These are phyloP conservation scores for Anthophora plumipes DNA, from an alignment of 2,888 invertebrate species.

Conservation along the genomic window DNA sequence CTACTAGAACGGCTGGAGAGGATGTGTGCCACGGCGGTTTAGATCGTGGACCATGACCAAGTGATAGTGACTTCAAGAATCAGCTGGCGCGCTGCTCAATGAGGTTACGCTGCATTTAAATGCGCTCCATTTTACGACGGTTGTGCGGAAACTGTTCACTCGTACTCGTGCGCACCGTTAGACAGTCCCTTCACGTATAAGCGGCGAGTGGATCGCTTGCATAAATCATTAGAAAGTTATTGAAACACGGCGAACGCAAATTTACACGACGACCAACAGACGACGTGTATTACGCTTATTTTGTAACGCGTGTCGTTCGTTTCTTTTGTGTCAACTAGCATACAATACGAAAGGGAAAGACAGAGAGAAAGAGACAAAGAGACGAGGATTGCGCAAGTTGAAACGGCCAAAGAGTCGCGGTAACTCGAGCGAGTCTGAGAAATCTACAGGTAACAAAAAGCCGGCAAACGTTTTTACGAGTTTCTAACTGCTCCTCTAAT, in stretches of 20 bases:
- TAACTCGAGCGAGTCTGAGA: slow-evolving; percentile 46
- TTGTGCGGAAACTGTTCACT: slow-evolving; percentile 35
- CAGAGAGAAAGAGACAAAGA: too few relatives aligned
- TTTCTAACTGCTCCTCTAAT: slow-evolving; percentile 18
- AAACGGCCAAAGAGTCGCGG: slow-evolving; percentile 15
- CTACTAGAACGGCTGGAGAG: slow-evolving; percentile 16
- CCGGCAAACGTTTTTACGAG: slow-evolving; percentile 18
- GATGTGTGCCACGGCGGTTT: slow-evolving; percentile 33
- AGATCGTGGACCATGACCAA: slow-evolving; percentile 65
- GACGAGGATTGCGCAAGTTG: slow-evolving; percentile 40
- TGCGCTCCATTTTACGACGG: slow-evolving; percentile 52
- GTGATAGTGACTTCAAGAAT: slow-evolving; percentile 67
- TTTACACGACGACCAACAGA: slow-evolving; percentile 6
- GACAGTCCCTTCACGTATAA: slow-evolving; percentile 47
- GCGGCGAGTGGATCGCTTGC: slow-evolving; percentile 47
- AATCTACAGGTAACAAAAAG: slow-evolving; percentile 57
- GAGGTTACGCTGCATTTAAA: slow-evolving; percentile 58
- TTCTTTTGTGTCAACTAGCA: slow-evolving; percentile 41
- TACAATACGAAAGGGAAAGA: slow-evolving; percentile 27
- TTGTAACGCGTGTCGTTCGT: slow-evolving; percentile 46
- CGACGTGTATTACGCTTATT: slow-evolving; percentile 33
- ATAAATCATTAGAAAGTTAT: slow-evolving; percentile 62
- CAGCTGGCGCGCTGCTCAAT: slow-evolving; percentile 50
- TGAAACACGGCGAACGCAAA: slow-evolving; percentile 31
- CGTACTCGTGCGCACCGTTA: slow-evolving; percentile 7